A percentile compares a stretch with the other conserved stretches of the same genome.
Conservation (phyloP, 2,888 invertebrate species). For the Drosophila pullipes region DNA sequence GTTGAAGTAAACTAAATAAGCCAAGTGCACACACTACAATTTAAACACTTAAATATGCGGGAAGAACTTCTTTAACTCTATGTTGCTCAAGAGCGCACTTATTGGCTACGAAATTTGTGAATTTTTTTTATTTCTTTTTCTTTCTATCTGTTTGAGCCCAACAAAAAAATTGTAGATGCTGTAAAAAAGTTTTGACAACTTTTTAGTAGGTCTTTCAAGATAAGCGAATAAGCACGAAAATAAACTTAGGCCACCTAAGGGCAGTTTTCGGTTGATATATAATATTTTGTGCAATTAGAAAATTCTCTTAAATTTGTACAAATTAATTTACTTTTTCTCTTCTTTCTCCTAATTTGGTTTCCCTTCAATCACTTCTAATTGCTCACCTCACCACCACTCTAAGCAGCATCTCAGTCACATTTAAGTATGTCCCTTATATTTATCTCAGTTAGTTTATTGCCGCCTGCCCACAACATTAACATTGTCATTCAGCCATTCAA, state of each 20-base stretch:
- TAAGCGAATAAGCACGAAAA: not conserved
- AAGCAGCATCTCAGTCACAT: constrained; percentile 1
- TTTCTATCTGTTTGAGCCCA: not conserved
- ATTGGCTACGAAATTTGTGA: not conserved
- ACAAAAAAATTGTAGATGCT: not conserved
- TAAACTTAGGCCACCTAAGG: not conserved
- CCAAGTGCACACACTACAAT: not conserved
- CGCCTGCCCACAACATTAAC: constrained; percentile 8
- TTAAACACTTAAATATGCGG: not conserved
- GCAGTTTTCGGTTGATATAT: not conserved
- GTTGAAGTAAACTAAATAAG: not conserved
- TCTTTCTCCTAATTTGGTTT: not conserved
- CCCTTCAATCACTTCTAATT: not conserved
- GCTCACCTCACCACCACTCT: not conserved
- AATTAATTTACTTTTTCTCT: not conserved
- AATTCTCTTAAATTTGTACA: not conserved
- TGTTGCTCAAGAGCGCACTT: not conserved
- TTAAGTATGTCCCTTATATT: not conserved
- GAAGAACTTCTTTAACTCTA: not conserved
- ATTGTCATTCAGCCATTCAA: constrained; percentile 18
- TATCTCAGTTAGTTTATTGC: constrained; percentile 3
- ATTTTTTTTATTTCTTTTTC: not conserved
- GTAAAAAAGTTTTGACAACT: not conserved
- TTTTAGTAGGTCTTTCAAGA: not conserved
- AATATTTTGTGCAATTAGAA: not conserved